phyloP scores from a whole-genome alignment of 2,797 vertebrate species.

The Brotula barbata region DNA sequence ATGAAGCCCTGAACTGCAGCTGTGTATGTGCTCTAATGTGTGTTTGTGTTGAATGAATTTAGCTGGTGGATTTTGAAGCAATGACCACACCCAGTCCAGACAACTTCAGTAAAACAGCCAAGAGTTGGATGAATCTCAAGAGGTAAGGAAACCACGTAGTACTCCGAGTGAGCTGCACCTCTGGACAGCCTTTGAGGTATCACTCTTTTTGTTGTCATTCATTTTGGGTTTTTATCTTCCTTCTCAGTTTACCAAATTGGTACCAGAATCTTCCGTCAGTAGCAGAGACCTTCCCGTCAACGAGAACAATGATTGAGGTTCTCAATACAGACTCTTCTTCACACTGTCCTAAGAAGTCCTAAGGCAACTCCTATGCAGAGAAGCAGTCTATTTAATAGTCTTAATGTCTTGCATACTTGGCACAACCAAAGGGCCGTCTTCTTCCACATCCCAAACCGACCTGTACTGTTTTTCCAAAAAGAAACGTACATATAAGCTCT shows the following conservation, averaged over 20 bases:
- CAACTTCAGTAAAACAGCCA: conserved; percentile 90
- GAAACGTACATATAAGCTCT: background rate
- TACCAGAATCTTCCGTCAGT: conserved; percentile 93
- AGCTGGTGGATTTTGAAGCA: conserved; percentile 98
- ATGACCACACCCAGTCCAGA: conserved; percentile 94
- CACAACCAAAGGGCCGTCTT: conserved; percentile 32
- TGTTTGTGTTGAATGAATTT: conserved; percentile 27
- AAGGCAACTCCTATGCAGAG: conserved; percentile 27
- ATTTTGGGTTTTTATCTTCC: conserved; percentile 11
- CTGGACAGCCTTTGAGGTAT: no score
- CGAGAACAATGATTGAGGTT: conserved; percentile 93
- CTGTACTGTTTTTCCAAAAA: background rate
- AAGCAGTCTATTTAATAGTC: conserved; percentile 28
- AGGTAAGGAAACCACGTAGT: conserved; percentile 73
- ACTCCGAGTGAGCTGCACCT: background rate
- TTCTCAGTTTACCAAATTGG: conserved; percentile 86
- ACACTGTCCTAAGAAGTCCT: conserved; percentile 89
- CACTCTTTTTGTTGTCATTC: background rate
- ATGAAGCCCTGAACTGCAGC: no score
- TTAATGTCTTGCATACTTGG: conserved; percentile 33
- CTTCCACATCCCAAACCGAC: conserved; percentile 49
- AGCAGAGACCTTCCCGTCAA: conserved; percentile 90
- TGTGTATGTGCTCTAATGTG: no score
- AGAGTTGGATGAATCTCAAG: conserved; percentile 94
- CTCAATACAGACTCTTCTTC: conserved; percentile 92